phyloP scores from a whole-genome alignment of 2,797 vertebrate genomes.

The Aplochiton taeniatus region DNA sequence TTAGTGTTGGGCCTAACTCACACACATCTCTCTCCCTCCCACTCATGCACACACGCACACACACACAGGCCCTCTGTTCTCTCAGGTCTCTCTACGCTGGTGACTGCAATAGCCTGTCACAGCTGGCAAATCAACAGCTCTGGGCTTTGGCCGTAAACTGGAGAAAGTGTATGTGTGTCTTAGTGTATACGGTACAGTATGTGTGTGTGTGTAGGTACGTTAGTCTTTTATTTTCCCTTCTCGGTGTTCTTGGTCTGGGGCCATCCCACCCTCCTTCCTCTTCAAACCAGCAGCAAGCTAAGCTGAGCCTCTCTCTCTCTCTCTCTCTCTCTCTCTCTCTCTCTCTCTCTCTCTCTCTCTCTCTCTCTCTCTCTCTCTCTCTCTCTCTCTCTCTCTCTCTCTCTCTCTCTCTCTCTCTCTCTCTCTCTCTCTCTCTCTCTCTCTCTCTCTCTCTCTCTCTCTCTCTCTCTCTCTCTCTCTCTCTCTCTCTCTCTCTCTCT shows the following conservation, averaged over 20 bases:
- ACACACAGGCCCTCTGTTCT: background rate
- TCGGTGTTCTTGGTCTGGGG: too few species aligned
- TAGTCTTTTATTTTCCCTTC: too few species aligned
- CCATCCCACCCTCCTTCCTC: too few species aligned
- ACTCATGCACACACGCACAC: background rate
- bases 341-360: conserved; percentile 24
- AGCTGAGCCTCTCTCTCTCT: conserved; percentile 48
- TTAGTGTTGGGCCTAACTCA: too few species aligned
- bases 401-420: conserved; percentile 49
- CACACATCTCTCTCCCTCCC: background rate
- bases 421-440: conserved; percentile 11
- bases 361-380: conserved; percentile 27
- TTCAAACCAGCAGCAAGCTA: too few species aligned
- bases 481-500: conserved; percentile 7
- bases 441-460: conserved; percentile 31
- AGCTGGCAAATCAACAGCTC: conserved; percentile 34
- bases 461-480: conserved; percentile 21
- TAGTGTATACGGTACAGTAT: conserved; percentile 4
- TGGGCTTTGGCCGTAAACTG: conserved; percentile 21
- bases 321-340: conserved; percentile 44
- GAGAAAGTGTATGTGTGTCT: conserved; percentile 16
- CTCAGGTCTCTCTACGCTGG: conserved; percentile 2
- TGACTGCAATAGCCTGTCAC: conserved; percentile 14
- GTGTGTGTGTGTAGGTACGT: background rate
- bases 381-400: conserved; percentile 23